Percentiles rank a stretch among this genome's conserved stretches.
phyloP scores from a whole-genome alignment of 2,113 vertebrate genomes.

The Thomomys bottae region DNA sequence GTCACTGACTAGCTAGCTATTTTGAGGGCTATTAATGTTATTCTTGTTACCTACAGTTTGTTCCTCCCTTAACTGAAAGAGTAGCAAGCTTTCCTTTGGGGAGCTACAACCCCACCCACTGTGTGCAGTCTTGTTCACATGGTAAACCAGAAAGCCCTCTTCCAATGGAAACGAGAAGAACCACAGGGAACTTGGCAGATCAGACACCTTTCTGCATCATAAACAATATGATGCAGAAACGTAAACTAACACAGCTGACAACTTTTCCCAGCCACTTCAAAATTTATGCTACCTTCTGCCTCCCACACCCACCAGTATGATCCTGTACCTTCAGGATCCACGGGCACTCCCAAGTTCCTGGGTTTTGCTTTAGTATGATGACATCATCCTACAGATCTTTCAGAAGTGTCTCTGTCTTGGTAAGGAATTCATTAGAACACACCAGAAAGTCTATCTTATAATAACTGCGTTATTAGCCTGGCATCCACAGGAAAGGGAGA shows the following conservation, averaged over 20 bases:
- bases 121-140: background rate
- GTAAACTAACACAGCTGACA: no score
- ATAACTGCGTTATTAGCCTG: background rate
- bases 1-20: background rate
- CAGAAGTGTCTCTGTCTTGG: background rate
- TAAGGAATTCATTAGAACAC: background rate
- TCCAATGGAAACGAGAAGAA: background rate
- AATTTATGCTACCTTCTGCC: background rate
- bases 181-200: background rate
- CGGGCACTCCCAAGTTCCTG: background rate
- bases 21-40: background rate
- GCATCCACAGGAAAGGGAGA: background rate
- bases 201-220: background rate
- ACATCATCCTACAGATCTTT: background rate
- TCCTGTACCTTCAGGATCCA: background rate
- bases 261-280: no score
- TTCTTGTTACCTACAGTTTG: background rate
- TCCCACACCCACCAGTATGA: background rate
- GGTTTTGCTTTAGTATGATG: background rate
- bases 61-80: background rate
- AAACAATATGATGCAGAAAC: no score
- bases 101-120: background rate
- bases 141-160: background rate
- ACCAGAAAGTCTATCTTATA: background rate
- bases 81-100: background rate